Conservation (phyloP, 2,113 vertebrate species). For the Amphilophus citrinellus region DNA sequence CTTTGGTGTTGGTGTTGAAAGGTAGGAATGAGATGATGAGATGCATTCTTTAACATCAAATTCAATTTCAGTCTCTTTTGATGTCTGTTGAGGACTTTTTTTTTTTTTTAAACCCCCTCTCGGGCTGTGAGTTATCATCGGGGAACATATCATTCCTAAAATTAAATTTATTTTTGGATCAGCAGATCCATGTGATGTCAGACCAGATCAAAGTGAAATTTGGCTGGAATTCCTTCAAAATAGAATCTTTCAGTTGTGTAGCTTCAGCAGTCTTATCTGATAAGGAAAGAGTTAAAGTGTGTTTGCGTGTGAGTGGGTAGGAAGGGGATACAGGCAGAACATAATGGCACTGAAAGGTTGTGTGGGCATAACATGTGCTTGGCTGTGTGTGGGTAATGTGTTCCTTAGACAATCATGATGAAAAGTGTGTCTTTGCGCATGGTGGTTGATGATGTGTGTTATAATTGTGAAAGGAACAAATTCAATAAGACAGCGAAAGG, state of each 20-base stretch:
- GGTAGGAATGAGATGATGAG: constrained; percentile 14
- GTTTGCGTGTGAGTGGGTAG: constrained; percentile 26
- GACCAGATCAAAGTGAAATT: not conserved
- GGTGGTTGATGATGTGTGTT: constrained; percentile 15
- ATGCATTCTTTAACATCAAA: constrained; percentile 16
- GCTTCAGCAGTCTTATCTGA: not conserved
- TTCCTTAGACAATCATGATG: constrained; percentile 9
- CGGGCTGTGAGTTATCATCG: not conserved
- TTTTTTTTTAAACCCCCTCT: not conserved
- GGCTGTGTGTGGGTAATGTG: constrained; percentile 25
- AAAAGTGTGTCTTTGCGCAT: not conserved
- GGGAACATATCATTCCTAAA: constrained; percentile 3
- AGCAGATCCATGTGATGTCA: constrained; percentile 11
- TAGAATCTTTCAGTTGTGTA: not conserved
- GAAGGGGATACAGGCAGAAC: constrained; percentile 28
- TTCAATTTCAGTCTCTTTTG: constrained; percentile 16
- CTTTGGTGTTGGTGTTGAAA: constrained; percentile 12
- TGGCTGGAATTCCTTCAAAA: not conserved
- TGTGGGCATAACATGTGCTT: constrained; percentile 34
- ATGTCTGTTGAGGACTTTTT: not conserved
- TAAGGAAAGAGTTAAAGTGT: constrained; percentile 26
- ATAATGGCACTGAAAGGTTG: constrained; percentile 45
- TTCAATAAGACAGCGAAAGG: not conserved
- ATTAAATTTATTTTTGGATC: constrained; percentile 10
- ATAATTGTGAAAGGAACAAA: constrained; percentile 17